A percentile compares a stretch with the other conserved stretches of the same genome.
phyloP scores from a whole-genome alignment of 2,888 invertebrate species.

The Callosobruchus maculatus region DNA sequence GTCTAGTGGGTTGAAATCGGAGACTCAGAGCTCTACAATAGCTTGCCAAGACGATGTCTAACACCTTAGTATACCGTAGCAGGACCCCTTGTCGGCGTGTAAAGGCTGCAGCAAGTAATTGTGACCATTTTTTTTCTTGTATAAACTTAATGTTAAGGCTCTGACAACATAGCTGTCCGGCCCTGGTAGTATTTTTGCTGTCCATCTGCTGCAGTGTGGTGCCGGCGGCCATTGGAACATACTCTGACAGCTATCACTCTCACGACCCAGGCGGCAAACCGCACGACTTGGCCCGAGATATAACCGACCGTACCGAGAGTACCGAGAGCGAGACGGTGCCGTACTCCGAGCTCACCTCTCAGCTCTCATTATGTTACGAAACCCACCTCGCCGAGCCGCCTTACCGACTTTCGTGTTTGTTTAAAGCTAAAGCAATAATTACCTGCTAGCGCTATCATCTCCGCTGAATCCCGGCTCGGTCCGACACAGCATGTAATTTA shows the following conservation, averaged over 20 bases:
- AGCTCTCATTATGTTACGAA: slow-evolving; percentile 32
- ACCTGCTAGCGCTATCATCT: slow-evolving; percentile 19
- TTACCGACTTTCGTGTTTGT: slow-evolving; percentile 41
- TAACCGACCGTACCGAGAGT: too few relatives aligned
- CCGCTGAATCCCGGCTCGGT: slow-evolving; percentile 14
- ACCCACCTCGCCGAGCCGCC: slow-evolving; percentile 33
- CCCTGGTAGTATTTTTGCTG: background rate
- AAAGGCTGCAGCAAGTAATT: too few relatives aligned
- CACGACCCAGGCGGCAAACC: slow-evolving; percentile 34
- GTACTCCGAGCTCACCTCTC: slow-evolving; percentile 9
- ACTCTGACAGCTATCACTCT: slow-evolving; percentile 44
- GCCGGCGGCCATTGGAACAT: slow-evolving; percentile 19
- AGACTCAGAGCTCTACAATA: too few relatives aligned
- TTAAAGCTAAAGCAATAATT: slow-evolving; percentile 38
- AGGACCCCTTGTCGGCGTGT: too few relatives aligned
- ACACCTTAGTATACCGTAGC: too few relatives aligned
- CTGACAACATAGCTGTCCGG: background rate
- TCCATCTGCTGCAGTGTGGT: background rate
- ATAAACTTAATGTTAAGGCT: too few relatives aligned
- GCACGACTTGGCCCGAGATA: slow-evolving; percentile 31
- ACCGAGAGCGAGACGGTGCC: background rate
- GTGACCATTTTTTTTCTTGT: too few relatives aligned
- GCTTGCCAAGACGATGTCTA: too few relatives aligned
- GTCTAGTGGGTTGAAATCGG: too few relatives aligned
- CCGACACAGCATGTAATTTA: slow-evolving; percentile 15